Base-by-base conservation (phyloP, 2,888 invertebrate genomes). In the Strigamia crassipes region DNA sequence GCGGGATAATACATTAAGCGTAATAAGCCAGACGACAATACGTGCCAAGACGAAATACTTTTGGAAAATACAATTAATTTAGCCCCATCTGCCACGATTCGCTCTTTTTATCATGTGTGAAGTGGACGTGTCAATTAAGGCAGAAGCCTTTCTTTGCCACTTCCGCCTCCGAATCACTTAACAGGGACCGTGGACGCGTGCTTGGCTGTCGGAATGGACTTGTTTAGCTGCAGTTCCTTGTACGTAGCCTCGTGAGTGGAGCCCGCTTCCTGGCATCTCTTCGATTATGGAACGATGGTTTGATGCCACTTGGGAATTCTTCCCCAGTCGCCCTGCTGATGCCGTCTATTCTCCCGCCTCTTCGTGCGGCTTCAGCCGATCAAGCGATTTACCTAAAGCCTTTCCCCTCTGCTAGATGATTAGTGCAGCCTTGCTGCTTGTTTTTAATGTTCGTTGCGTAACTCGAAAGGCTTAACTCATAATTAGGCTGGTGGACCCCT, bases 331-430 rank as follows among this genome's bases (percentile, higher is more conserved):
- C 73, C 31, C 73, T 12, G 73, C 31, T 73, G 73, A 73, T 73
- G 73, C 73, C 73, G 27, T 73, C 27, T 10, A 73, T 73, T 12
- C 61, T 31, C 73, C 73, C 2, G n/a, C 73, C 73, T 73, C 73
- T 73, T 27, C 73, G 73, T 27, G n/a, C 27, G 73, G 73, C 73
- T 73, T 73, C 73, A 73, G 73, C 73, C 73, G 73, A 73, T 73
- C 73, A 73, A 73, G 73, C 73, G 73, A 73, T 73, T 73, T 73
- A 73, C 73, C 73, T 73, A 73, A 73, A 73, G 73, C 73, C 73
- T 5, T 73, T 73, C 73, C 61, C 73, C 18, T 73, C 73, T 73
- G 73, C 73, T 31, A 31, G 73, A 73, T 73, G 73, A 73, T 73
- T 73, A 73, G 73, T 73, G 31, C 31, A 73, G 73, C 27, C 73